Conservation (phyloP, 2,797 vertebrate genomes). For the Todus mexicanus region DNA sequence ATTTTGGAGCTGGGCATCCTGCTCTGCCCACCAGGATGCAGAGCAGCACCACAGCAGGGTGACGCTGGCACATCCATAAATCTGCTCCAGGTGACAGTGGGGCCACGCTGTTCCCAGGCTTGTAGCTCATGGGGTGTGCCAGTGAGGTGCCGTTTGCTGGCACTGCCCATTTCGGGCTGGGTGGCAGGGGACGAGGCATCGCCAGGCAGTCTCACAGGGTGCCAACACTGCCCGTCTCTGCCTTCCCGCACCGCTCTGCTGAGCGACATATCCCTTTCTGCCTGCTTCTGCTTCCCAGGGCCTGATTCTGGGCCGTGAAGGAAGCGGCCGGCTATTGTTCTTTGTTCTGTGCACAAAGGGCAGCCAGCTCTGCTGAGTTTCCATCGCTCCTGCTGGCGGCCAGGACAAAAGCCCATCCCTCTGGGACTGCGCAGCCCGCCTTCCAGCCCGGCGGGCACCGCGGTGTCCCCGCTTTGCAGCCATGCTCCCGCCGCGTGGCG, state of each 20-base stretch:
- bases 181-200: background rate
- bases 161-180: background rate
- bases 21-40: background rate
- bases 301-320: background rate
- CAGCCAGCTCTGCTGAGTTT: background rate
- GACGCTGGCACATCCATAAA: rapidly evolving
- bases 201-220: rapidly evolving
- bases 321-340: background rate
- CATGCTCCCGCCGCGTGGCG: rapidly evolving
- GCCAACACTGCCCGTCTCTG: background rate
- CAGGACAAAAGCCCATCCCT: background rate
- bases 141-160: background rate
- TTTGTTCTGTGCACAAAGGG: slow-evolving; percentile 7
- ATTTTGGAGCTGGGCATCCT: background rate
- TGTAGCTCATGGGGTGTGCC: background rate
- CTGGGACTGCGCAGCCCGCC: background rate
- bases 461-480: background rate
- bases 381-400: background rate
- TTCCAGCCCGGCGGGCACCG: background rate
- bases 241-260: background rate
- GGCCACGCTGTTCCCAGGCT: rapidly evolving
- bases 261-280: background rate
- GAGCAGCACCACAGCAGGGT: rapidly evolving
- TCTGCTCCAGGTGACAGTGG: background rate
- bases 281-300: background rate